Evolutionary conservation across 2,113 vertebrate genomes (phyloP).

Genomic region (Microcebus lehilahytsara): DNA sequence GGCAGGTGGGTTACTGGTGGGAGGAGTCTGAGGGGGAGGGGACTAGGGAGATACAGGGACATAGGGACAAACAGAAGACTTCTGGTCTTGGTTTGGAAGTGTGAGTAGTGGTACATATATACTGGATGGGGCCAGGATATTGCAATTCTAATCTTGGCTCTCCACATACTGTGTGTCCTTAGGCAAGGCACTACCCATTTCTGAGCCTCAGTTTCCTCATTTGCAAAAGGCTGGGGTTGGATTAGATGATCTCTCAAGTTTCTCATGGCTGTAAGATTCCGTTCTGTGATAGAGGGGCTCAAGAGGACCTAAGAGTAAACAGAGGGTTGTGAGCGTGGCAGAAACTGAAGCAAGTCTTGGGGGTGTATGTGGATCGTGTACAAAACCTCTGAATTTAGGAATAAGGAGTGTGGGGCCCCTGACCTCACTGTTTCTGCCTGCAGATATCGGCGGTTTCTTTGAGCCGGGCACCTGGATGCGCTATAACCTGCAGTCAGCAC

Average conservation of each 20-base stretch:
- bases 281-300: background rate
- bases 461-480: constrained; percentile 94
- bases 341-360: background rate
- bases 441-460: constrained; percentile 96
- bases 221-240: background rate
- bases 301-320: background rate
- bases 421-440: accelerated
- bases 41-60: background rate
- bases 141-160: background rate
- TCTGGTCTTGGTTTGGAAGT: background rate
- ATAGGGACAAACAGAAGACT: background rate
- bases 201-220: background rate
- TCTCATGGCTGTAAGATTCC: background rate
- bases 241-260: background rate
- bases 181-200: background rate
- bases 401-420: background rate
- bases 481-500: constrained; percentile 92
- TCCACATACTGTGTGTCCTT: background rate
- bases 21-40: background rate
- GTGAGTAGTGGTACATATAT: background rate
- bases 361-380: background rate
- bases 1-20: background rate
- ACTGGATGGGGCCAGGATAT: background rate
- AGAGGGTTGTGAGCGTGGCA: background rate
- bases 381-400: background rate